phyloP scores from a whole-genome alignment of 1,140 invertebrate genomes.

The Phthorimaea operculella region DNA sequence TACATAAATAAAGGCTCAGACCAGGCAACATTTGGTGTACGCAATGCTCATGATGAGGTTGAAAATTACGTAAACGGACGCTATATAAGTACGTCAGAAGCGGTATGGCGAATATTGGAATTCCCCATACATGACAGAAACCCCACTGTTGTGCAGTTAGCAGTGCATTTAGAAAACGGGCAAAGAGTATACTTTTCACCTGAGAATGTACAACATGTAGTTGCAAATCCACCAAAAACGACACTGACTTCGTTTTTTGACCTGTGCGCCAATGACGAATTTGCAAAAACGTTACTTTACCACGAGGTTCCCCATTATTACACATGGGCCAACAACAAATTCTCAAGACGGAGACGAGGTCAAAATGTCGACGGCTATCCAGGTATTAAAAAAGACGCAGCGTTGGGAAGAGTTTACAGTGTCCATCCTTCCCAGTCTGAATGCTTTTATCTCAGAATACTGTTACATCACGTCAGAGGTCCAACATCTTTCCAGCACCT shows the following conservation, averaged over 20 bases:
- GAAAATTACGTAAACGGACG: constrained; percentile 18
- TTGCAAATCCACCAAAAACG: constrained; percentile 32
- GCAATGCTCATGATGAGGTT: background rate
- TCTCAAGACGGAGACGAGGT: constrained; percentile 27
- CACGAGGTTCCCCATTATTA: constrained; percentile 45
- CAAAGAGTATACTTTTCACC: constrained; percentile 50
- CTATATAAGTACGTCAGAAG: constrained; percentile 58
- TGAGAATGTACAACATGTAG: constrained; percentile 26
- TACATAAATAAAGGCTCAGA: background rate
- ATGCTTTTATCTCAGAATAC: constrained; percentile 30
- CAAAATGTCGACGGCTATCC: constrained; percentile 25
- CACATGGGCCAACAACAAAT: constrained; percentile 38
- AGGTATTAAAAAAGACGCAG: constrained; percentile 25
- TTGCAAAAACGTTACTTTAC: constrained; percentile 32
- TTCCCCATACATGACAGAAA: constrained; percentile 54
- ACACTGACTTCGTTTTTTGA: constrained; percentile 46
- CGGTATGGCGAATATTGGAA: constrained; percentile 54
- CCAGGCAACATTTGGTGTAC: background rate
- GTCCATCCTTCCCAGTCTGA: constrained; percentile 28
- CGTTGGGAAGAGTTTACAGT: constrained; percentile 35
- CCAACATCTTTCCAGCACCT: constrained; percentile 25
- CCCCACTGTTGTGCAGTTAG: constrained; percentile 54
- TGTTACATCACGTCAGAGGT: constrained; percentile 22
- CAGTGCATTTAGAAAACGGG: constrained; percentile 54
- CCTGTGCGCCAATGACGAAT: too few relatives aligned